Evolutionary conservation across 2,888 invertebrate species (phyloP).

Genomic region (Pollenia labialis): DNA sequence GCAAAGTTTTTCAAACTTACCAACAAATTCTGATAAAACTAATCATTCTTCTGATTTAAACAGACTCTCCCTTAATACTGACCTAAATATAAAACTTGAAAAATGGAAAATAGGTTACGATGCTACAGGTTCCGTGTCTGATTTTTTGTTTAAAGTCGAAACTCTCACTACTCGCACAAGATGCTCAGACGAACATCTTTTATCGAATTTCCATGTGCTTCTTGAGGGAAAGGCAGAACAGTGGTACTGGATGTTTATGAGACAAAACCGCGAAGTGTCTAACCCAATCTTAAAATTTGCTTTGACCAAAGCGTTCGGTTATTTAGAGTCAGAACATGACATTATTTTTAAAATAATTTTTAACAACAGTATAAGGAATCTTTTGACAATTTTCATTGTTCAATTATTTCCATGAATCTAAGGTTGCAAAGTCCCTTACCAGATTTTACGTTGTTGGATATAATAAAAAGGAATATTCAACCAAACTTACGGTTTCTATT

Average conservation of each 20-base stretch:
- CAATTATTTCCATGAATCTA: no score
- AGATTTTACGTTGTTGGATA: no score
- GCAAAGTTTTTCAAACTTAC: not conserved
- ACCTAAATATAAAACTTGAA: not conserved
- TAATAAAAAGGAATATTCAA: no score
- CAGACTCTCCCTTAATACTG: not conserved
- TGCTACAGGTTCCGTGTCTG: not conserved
- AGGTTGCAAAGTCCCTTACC: no score
- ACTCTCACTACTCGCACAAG: not conserved
- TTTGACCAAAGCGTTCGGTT: not conserved
- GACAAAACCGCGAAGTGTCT: not conserved
- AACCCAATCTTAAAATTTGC: not conserved
- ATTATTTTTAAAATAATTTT: slow-evolving; percentile 27
- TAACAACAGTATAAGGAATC: no score
- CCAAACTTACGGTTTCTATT: no score
- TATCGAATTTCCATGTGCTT: not conserved
- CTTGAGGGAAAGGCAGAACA: not conserved
- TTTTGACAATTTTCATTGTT: no score
- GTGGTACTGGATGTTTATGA: slow-evolving; percentile 11
- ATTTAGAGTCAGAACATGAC: slow-evolving; percentile 32
- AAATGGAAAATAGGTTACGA: not conserved
- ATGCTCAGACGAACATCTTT: not conserved
- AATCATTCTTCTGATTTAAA: not conserved
- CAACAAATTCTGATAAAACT: not conserved
- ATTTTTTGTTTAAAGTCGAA: not conserved